Evolutionary conservation across 1,140 invertebrate species (phyloP), one percentile per base, ranked within the genome.

Genomic region (Coelopa frigida): DNA sequence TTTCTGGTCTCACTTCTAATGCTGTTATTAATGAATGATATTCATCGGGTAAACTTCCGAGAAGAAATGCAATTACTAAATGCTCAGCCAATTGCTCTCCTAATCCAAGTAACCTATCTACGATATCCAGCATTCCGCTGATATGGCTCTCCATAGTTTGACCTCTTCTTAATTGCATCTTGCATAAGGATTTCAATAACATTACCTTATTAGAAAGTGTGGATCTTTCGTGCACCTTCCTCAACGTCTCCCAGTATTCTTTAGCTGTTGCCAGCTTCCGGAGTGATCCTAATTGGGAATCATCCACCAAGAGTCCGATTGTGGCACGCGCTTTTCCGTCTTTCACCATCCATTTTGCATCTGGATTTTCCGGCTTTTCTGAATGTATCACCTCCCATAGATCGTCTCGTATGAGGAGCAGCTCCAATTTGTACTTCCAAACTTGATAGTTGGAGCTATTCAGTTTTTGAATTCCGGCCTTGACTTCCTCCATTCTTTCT

Each of bases 61-160:
- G 8, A 2, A 60, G 32, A 11, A 58, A 39, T 3, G 53, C 52
- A 11, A 60, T 54, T 2, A 54, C 18, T 40, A 56, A 51, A 1
- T 60, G 51, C 18, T 60, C 50, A 11, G 50, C 52, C 1, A 60
- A 38, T 2, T 48, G 40, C 15, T 54, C 53, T 1, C 53, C 56
- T 0, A 52, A 53, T 23, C 43, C 40, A 5, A 48, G 46, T 6
- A 58, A 44, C 4, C 55, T 32, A 7, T 44, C 54, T 0, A 59
- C 56, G 0, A 54, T 43, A 14, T 48, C 18, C 52, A 58, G 54
- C 3, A 56, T 56, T 5, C 32, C 14, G 11, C 53, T 49, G 1
- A 59, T 51, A 17, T 60, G 54, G 20, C 20, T 24, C 11, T 35
- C 33, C 33, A 46, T 46, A 14, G 5, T 26, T 14, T 17, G 39